Base-by-base conservation (phyloP, 2,797 vertebrate species). In the Loris lydekkerianus region DNA sequence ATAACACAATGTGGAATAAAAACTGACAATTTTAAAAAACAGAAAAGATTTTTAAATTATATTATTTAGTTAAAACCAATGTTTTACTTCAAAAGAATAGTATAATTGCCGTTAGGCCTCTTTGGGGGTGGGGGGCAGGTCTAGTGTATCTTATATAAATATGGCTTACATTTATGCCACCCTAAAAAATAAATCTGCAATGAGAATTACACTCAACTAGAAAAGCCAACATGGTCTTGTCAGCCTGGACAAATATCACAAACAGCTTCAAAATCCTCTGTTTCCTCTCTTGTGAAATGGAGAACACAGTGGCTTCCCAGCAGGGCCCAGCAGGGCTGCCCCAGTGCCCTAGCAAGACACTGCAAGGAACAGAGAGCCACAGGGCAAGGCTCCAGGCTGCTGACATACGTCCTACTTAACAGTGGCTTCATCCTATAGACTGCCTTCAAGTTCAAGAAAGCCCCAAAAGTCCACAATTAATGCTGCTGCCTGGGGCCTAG, bases 121-220 rank as follows among this genome's bases (percentile, higher is more conserved):
- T 92, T 81, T 53, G 14, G 14, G 49, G 46, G 46, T 49, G 23
- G 17, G 29, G 27, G 8, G 18, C 17, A 60, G 7, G 4, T 17
- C 49, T 72, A 82, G 34, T 82, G 77, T 60, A 67, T 91, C 63
- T 63, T 87, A 76, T 23, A 87, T 60, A 83, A 93, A 65, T 37
- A 60, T 1, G 65, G 21, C 2, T 83, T 49, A 86, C 49, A 82
- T 4, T 4, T 23, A 46, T 73, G 80, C 88, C 37, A 9, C 27
- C 43, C 53, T 31, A 11, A 63, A 78, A 40, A 77, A 20, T n/a
- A 82, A 77, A 86, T 27, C 65, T 31, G 49, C 69, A 40, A 34
- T 65, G 23, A 86, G 63, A 82, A 31, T 65, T 46, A 78, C 58
- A 89, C 46, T 72, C 61, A 78, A 31, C 46, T 4, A 17, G 46